Percentiles rank a stretch among this genome's conserved stretches.
Conservation (phyloP, 1,140 invertebrate species). For the Marisa cornuarietis region DNA sequence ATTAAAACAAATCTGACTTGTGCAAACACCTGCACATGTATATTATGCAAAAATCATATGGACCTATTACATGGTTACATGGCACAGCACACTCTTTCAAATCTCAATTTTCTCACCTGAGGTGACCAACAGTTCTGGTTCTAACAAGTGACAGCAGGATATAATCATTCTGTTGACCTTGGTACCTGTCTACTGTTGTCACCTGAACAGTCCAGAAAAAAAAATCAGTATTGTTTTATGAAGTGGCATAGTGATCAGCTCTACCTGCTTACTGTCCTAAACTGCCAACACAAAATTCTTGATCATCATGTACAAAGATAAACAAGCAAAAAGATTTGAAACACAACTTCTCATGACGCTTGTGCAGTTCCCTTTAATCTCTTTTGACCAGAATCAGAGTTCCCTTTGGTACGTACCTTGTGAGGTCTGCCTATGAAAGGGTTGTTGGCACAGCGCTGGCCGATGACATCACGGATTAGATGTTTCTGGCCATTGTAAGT, state of each 20-base stretch:
- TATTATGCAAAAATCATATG: too few relatives aligned
- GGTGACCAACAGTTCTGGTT: conserved; percentile 95
- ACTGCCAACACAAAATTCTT: too few relatives aligned
- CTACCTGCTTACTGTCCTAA: too few relatives aligned
- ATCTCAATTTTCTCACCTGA: conserved; percentile 66
- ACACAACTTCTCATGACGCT: too few relatives aligned
- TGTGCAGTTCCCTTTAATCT: not conserved
- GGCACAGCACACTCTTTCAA: too few relatives aligned
- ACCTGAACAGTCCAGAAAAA: conserved; percentile 59
- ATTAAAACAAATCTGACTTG: not conserved
- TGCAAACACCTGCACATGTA: too few relatives aligned
- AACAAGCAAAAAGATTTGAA: too few relatives aligned
- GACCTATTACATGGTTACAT: too few relatives aligned
- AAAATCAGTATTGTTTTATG: not conserved
- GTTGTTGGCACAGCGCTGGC: conserved; percentile 93
- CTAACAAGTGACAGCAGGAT: conserved; percentile 95
- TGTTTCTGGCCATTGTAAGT: conserved; percentile 99
- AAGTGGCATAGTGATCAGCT: too few relatives aligned
- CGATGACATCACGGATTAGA: conserved; percentile 94
- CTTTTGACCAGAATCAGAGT: not conserved
- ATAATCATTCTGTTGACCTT: conserved; percentile 99
- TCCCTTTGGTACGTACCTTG: conserved; percentile 75
- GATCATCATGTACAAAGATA: too few relatives aligned
- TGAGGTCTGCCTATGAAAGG: conserved; percentile 95
- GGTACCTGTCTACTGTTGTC: conserved; percentile 97